Conservation (phyloP, 2,113 vertebrate species). For the Apodemus speciosus region DNA sequence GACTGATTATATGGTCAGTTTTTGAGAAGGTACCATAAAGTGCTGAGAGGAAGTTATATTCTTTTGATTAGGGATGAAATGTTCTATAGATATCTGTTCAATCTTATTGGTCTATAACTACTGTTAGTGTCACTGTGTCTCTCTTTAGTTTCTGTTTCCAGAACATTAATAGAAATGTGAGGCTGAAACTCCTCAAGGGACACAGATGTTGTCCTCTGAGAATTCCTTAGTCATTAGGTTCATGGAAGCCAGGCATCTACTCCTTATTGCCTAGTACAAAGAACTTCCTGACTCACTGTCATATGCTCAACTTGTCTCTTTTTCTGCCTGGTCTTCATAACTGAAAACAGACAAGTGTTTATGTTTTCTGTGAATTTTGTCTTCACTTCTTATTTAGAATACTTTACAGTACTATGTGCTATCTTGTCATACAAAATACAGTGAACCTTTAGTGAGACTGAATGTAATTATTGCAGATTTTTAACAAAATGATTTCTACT, state of each 20-base stretch:
- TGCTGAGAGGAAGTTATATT: too few relatives aligned
- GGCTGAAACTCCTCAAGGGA: too few relatives aligned
- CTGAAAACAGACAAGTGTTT: not conserved
- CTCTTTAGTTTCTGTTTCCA: too few relatives aligned
- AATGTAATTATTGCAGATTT: not conserved
- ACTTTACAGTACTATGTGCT: not conserved
- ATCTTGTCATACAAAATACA: rapidly evolving
- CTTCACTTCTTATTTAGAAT: not conserved
- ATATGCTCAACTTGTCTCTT: not conserved
- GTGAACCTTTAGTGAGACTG: not conserved
- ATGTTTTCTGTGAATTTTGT: not conserved
- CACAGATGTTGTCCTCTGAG: not conserved
- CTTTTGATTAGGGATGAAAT: too few relatives aligned
- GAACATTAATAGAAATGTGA: not conserved
- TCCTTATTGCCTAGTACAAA: not conserved
- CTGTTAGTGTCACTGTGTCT: too few relatives aligned
- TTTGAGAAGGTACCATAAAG: too few relatives aligned
- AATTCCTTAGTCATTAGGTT: too few relatives aligned
- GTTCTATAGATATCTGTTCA: too few relatives aligned
- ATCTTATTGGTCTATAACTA: too few relatives aligned
- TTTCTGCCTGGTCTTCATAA: not conserved
- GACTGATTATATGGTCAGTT: too few relatives aligned
- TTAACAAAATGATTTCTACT: not conserved
- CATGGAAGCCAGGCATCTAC: too few relatives aligned
- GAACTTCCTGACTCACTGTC: rapidly evolving